phyloP scores from a whole-genome alignment of 2,113 vertebrate species.

The Steatornis caripensis region DNA sequence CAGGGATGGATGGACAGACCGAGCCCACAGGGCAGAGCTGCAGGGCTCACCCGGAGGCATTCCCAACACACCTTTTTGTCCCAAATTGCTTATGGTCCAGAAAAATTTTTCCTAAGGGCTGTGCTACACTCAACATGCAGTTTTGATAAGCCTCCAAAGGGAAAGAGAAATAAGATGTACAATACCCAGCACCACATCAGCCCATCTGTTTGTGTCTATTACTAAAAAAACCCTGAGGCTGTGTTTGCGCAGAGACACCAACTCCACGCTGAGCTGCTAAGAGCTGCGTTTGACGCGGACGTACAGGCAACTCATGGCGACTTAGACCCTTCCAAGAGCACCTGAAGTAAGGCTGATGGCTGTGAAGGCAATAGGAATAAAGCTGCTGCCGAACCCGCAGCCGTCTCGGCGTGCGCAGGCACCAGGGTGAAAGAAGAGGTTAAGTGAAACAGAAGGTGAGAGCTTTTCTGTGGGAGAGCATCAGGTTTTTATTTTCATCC shows the following conservation, averaged over 20 bases:
- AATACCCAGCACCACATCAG: background rate
- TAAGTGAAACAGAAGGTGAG: background rate
- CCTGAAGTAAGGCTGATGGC: background rate
- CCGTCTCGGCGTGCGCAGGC: accelerated
- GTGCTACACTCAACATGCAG: accelerated
- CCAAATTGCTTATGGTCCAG: accelerated
- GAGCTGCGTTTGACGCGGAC: background rate
- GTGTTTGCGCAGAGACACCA: background rate
- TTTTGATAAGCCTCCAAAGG: background rate
- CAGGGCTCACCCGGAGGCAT: background rate
- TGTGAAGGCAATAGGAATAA: background rate
- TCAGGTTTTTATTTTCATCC: background rate
- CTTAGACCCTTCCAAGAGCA: background rate
- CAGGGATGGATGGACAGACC: background rate
- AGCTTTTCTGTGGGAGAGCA: background rate
- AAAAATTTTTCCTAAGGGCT: background rate
- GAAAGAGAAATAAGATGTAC: background rate
- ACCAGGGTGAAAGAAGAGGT: background rate
- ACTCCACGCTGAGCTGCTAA: background rate
- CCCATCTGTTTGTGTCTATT: background rate
- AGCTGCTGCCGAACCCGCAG: background rate
- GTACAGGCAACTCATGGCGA: background rate
- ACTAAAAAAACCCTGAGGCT: background rate
- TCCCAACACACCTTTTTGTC: background rate
- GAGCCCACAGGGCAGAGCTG: background rate